Conservation (phyloP, 2,113 vertebrate genomes). For the Lanius collurio region DNA sequence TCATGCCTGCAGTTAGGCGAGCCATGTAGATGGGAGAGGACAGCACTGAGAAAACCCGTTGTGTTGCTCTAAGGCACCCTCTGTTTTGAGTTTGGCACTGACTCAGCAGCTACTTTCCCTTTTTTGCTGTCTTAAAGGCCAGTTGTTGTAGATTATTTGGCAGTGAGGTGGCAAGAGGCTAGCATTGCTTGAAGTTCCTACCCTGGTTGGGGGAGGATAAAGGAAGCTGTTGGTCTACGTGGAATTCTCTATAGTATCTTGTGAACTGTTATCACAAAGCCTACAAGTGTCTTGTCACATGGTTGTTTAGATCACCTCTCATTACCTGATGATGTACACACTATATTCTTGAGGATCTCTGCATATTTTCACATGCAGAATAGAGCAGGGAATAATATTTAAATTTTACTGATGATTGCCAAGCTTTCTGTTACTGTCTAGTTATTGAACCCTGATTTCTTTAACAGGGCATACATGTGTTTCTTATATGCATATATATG, state of each 20-base stretch:
- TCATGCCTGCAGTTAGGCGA: neutral
- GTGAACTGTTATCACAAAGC: neutral
- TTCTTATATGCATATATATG: neutral
- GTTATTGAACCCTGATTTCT: neutral
- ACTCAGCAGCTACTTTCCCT: neutral
- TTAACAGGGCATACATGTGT: neutral
- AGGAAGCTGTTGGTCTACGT: neutral
- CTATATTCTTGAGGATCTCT: neutral
- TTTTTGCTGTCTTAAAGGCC: neutral
- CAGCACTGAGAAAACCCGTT: neutral
- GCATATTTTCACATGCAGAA: rapidly evolving
- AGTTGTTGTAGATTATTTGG: neutral
- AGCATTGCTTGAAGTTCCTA: neutral
- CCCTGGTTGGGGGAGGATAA: neutral
- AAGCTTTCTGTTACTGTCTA: neutral
- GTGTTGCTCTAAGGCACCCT: constrained; percentile 5
- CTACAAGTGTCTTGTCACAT: rapidly evolving
- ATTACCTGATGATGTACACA: neutral
- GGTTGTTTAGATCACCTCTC: neutral
- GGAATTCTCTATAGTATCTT: neutral
- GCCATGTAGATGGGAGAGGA: neutral
- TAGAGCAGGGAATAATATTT: neutral
- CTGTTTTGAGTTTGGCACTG: constrained; percentile 4
- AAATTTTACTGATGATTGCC: neutral
- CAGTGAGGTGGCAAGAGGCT: neutral